These are phyloP conservation scores for Carposina sasakii DNA, from an alignment of 1,140 invertebrate species.

Conservation along the genomic window DNA sequence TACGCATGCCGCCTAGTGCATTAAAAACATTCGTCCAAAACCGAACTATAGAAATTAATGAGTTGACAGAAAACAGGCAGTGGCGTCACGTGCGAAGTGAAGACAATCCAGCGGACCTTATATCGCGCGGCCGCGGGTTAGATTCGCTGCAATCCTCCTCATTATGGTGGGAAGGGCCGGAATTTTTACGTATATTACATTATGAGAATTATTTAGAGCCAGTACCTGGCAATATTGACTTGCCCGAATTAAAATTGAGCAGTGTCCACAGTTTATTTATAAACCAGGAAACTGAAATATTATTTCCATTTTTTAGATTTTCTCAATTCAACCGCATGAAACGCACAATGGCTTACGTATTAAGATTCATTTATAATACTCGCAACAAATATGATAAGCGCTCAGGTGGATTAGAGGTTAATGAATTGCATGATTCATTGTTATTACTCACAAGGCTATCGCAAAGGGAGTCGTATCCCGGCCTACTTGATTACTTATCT, in stretches of 20 bases:
- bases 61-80: conserved; percentile 4
- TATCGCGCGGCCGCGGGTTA: conserved; percentile 40
- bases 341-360: background rate
- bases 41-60: conserved; percentile 44
- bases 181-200: background rate
- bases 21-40: conserved; percentile 38
- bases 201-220: background rate
- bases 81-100: conserved; percentile 41
- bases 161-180: conserved; percentile 9
- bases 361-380: conserved; percentile 5
- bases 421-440: conserved; percentile 6
- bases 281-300: background rate
- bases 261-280: background rate
- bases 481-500: background rate
- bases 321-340: conserved; percentile 3
- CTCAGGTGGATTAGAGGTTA: background rate
- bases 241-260: background rate
- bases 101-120: conserved; percentile 50
- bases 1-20: conserved; percentile 8
- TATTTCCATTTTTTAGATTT: conserved; percentile 6
- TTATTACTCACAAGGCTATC: background rate
- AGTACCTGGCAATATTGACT: background rate
- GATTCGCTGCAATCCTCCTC: background rate
- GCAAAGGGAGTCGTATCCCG: background rate
- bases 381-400: background rate